Percentiles rank a stretch among this genome's conserved stretches.
These are phyloP conservation scores for Trachymyrmex cornetzi DNA, from an alignment of 1,140 invertebrate species.

Conservation along the genomic window DNA sequence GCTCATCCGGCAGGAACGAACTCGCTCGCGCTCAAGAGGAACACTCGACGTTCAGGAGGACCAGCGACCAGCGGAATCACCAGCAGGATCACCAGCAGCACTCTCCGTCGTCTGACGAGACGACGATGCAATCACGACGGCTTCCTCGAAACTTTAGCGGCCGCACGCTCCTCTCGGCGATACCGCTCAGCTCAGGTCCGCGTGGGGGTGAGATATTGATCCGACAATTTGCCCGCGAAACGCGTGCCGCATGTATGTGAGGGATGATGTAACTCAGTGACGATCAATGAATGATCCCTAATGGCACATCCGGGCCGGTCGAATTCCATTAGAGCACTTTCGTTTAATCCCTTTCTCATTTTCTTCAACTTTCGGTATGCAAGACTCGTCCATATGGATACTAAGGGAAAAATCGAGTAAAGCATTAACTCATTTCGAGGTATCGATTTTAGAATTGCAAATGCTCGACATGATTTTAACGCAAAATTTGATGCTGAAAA, in stretches of 20 bases:
- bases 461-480: neutral
- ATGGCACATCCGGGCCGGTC: neutral
- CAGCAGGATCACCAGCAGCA: neutral
- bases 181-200: conserved; percentile 54
- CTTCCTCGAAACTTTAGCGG: conserved; percentile 59
- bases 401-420: neutral
- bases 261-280: conserved; percentile 43
- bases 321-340: neutral
- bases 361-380: neutral
- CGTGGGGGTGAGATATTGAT: conserved; percentile 81
- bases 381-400: neutral
- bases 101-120: conserved; percentile 34
- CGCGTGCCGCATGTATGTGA: neutral
- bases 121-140: conserved; percentile 45
- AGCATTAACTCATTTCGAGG: neutral
- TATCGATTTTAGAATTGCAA: neutral
- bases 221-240: conserved; percentile 73
- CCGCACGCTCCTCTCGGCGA: conserved; percentile 11
- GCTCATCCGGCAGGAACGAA: conserved; percentile 15
- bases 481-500: neutral
- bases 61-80: neutral
- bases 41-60: neutral
- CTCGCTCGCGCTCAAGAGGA: neutral
- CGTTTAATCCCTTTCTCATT: neutral
- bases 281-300: conserved; percentile 35